phyloP scores from a whole-genome alignment of 2,113 vertebrate species.

The Taxidea taxus region DNA sequence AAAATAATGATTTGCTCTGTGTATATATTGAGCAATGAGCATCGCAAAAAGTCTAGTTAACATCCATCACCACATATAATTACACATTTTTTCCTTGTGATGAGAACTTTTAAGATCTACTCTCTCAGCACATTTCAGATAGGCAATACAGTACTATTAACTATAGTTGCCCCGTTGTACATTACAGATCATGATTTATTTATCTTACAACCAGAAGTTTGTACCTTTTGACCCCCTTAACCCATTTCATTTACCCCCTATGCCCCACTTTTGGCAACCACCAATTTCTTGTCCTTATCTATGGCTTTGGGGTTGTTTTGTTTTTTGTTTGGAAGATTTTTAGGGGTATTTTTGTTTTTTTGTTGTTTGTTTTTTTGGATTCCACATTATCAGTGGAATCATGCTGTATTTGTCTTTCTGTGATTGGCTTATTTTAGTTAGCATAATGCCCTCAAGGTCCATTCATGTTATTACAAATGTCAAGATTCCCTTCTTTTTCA shows the following conservation, averaged over 20 bases:
- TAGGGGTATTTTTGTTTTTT: neutral
- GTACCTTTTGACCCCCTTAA: neutral
- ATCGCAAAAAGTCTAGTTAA: neutral
- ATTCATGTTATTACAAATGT: neutral
- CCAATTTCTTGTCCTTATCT: neutral
- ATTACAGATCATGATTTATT: neutral
- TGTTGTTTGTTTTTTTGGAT: neutral
- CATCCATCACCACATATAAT: neutral
- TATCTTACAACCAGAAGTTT: neutral
- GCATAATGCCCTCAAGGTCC: neutral
- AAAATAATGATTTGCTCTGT: neutral
- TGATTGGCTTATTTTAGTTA: neutral
- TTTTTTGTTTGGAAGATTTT: neutral
- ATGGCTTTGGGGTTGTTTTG: neutral
- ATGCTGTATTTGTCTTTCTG: neutral
- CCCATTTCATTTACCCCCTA: neutral
- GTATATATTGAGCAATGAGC: neutral
- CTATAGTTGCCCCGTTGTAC: neutral
- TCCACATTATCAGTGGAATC: neutral
- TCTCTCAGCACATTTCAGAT: neutral
- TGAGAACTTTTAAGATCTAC: neutral
- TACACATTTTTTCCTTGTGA: neutral
- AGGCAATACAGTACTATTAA: neutral
- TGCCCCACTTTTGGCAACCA: neutral
- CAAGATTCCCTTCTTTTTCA: neutral